phyloP scores from a whole-genome alignment of 2,113 vertebrate genomes.

The Callipepla squamata region DNA sequence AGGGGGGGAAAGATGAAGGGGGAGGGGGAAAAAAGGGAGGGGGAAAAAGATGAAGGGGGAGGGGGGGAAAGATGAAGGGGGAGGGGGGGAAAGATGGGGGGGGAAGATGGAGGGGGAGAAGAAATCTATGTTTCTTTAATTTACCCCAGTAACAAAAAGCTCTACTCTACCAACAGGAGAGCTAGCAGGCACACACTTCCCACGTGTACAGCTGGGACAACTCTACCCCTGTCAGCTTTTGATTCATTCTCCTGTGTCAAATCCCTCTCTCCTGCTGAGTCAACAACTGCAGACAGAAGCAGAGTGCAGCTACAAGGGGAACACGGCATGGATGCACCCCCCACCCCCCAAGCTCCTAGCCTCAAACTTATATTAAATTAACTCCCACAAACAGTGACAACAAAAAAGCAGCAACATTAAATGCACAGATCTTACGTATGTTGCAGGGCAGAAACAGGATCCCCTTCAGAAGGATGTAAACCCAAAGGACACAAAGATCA shows the following conservation, averaged over 20 bases:
- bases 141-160: background rate
- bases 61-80: too few species aligned
- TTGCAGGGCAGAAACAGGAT: constrained; percentile 72
- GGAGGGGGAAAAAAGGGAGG: too few species aligned
- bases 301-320: background rate
- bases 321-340: background rate
- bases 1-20: too few species aligned
- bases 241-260: background rate
- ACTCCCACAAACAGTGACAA: constrained; percentile 63
- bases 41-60: too few species aligned
- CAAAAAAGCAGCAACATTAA: constrained; percentile 70
- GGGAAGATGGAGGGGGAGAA: too few species aligned
- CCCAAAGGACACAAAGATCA: constrained; percentile 73
- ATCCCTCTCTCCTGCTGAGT: background rate
- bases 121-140: background rate
- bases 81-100: too few species aligned
- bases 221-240: background rate
- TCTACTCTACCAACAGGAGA: background rate
- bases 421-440: constrained; percentile 66
- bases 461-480: constrained; percentile 72
- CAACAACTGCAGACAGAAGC: background rate
- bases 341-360: constrained; percentile 8
- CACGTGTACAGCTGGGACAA: background rate
- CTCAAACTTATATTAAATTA: constrained; percentile 47
- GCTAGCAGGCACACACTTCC: background rate